A percentile compares a stretch with the other conserved stretches of the same genome.
phyloP scores from a whole-genome alignment of 2,797 vertebrate species.

The Synaphobranchus kaupii region DNA sequence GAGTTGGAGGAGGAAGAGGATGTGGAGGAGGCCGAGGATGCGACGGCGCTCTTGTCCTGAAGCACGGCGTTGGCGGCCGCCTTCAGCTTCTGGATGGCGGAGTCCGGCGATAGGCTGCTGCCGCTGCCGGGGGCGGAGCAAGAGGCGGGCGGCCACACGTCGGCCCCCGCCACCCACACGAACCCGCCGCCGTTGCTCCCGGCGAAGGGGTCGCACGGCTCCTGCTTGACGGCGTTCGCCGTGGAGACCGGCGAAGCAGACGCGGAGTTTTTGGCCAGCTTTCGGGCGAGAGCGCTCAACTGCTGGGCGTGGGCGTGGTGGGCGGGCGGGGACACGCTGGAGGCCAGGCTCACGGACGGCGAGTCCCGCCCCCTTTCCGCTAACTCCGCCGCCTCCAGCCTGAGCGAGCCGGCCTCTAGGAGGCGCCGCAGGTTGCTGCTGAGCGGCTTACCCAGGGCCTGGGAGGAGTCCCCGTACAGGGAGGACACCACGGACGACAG shows the following conservation, averaged over 20 bases:
- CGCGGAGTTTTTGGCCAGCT: conserved; percentile 84
- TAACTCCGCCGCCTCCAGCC: conserved; percentile 73
- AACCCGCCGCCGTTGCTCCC: conserved; percentile 74
- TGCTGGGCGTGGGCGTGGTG: conserved; percentile 82
- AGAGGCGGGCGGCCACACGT: conserved; percentile 77
- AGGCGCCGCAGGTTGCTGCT: conserved; percentile 95
- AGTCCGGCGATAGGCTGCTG: conserved; percentile 78
- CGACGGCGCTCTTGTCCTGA: conserved; percentile 90
- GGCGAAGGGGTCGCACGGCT: conserved; percentile 88
- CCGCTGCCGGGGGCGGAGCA: conserved; percentile 38
- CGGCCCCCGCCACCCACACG: conserved; percentile 77
- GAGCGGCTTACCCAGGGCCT: conserved; percentile 73
- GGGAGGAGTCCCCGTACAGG: conserved; percentile 72
- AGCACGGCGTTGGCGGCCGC: conserved; percentile 96
- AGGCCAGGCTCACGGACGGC: conserved; percentile 74
- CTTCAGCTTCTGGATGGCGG: conserved; percentile 84
- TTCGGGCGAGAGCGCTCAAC: conserved; percentile 81
- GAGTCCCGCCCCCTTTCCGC: conserved; percentile 69
- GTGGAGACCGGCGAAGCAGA: conserved; percentile 71
- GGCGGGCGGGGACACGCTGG: conserved; percentile 76
- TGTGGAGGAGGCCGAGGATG: conserved; percentile 67
- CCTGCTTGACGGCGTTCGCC: conserved; percentile 83
- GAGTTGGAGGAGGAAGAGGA: conserved; percentile 61
- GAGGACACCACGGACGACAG: conserved; percentile 75
- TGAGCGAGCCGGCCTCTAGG: conserved; percentile 84